phyloP scores from a whole-genome alignment of 2,113 vertebrate genomes.

The Archocentrus centrarchus region DNA sequence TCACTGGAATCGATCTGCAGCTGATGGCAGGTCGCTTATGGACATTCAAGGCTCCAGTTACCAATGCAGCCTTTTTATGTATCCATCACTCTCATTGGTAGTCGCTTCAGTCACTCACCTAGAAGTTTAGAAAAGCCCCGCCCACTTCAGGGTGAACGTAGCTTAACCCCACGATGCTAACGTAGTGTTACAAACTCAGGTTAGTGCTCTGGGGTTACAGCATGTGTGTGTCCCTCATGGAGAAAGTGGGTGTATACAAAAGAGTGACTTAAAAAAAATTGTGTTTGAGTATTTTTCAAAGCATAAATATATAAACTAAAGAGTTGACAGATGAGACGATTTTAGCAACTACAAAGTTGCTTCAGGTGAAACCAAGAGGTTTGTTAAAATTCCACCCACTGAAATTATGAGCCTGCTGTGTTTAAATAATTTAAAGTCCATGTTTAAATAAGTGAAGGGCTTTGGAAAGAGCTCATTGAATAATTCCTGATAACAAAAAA shows the following conservation, averaged over 20 bases:
- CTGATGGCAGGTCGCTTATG: rapidly evolving
- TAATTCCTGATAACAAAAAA: neutral
- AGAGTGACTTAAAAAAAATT: neutral
- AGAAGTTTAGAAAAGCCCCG: neutral
- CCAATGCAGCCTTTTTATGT: no score
- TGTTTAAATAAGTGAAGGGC: neutral
- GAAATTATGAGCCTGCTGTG: neutral
- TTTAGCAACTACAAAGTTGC: neutral
- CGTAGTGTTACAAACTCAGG: no score
- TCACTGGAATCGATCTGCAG: neutral
- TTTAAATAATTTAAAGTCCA: conserved; percentile 8
- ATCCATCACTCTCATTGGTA: neutral
- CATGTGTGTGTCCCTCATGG: neutral
- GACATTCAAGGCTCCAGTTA: neutral
- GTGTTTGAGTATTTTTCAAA: neutral
- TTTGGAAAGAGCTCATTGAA: neutral
- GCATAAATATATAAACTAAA: no score
- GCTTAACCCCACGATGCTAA: no score
- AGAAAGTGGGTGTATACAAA: neutral
- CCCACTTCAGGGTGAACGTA: neutral
- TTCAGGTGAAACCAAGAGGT: neutral
- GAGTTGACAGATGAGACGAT: neutral
- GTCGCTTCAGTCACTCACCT: neutral
- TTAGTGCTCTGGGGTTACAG: neutral
- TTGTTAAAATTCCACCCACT: neutral